Conservation (phyloP, 2,113 vertebrate genomes). For the Podarcis cretensis region DNA sequence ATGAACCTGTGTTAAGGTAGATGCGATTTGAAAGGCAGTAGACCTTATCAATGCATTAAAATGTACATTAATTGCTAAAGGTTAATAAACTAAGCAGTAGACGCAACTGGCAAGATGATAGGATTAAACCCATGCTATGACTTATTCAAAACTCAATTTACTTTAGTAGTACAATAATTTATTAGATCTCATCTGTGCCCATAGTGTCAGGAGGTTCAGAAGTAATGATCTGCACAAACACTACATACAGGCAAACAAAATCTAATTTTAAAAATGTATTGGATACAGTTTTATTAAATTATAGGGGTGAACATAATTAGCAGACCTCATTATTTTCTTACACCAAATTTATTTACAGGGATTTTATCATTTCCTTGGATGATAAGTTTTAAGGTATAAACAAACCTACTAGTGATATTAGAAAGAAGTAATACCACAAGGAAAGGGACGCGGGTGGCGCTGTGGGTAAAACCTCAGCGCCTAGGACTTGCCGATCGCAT, state of each 20-base stretch:
- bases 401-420: background rate
- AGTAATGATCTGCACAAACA: conserved; percentile 48
- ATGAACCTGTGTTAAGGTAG: background rate
- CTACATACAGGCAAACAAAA: conserved; percentile 19
- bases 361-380: conserved; percentile 32
- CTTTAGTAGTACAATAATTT: conserved; percentile 33
- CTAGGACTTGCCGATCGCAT: too few species aligned
- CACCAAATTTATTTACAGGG: conserved; percentile 45
- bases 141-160: conserved; percentile 65
- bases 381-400: conserved; percentile 28
- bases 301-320: conserved; percentile 44
- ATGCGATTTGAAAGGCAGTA: conserved; percentile 22
- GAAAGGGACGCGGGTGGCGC: too few species aligned
- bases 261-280: conserved; percentile 31
- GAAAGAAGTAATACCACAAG: background rate
- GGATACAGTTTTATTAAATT: conserved; percentile 46
- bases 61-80: conserved; percentile 52
- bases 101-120: conserved; percentile 36
- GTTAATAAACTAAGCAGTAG: conserved; percentile 41
- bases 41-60: conserved; percentile 36
- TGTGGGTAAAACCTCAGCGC: too few species aligned
- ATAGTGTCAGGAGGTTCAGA: conserved; percentile 29
- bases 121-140: conserved; percentile 55
- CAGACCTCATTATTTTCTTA: conserved; percentile 42
- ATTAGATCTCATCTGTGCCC: conserved; percentile 54